Evolutionary conservation across 2,888 invertebrate species (phyloP).

Genomic region (Sisyra nigra): DNA sequence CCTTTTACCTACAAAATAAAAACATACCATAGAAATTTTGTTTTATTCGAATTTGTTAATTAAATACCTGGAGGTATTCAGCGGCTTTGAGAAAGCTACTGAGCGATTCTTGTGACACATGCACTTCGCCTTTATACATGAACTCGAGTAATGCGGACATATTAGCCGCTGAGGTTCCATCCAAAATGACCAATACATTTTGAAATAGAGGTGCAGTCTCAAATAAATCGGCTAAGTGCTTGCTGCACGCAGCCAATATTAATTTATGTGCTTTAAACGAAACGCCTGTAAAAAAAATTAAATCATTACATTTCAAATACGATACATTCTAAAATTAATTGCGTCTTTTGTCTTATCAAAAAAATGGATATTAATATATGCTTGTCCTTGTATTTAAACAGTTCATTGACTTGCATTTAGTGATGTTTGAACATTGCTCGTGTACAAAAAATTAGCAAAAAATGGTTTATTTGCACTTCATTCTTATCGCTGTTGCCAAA

Average conservation of each 20-base stretch:
- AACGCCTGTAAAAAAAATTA: constrained; percentile 44
- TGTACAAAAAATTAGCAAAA: too few species aligned
- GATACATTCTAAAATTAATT: constrained; percentile 1
- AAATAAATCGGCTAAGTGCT: constrained; percentile 82
- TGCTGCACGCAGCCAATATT: constrained; percentile 84
- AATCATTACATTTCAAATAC: constrained; percentile 6
- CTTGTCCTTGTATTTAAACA: constrained; percentile 5
- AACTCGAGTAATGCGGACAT: constrained; percentile 84
- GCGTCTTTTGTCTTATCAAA: background rate
- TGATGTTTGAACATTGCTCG: too few species aligned
- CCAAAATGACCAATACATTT: constrained; percentile 67
- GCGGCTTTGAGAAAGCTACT: constrained; percentile 85
- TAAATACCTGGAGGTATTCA: constrained; percentile 65
- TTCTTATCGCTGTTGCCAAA: too few species aligned
- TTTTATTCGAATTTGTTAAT: background rate
- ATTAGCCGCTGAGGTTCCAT: constrained; percentile 78
- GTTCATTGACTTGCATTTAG: constrained; percentile 1
- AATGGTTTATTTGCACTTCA: too few species aligned
- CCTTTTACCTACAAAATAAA: constrained; percentile 45
- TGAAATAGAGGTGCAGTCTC: constrained; percentile 70
- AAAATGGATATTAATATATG: constrained; percentile 3
- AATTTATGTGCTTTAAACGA: constrained; percentile 84
- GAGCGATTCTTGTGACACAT: constrained; percentile 81
- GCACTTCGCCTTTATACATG: constrained; percentile 90
- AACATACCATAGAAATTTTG: background rate